phyloP scores from a whole-genome alignment of 2,888 invertebrate species.

The Campoletis raptor region DNA sequence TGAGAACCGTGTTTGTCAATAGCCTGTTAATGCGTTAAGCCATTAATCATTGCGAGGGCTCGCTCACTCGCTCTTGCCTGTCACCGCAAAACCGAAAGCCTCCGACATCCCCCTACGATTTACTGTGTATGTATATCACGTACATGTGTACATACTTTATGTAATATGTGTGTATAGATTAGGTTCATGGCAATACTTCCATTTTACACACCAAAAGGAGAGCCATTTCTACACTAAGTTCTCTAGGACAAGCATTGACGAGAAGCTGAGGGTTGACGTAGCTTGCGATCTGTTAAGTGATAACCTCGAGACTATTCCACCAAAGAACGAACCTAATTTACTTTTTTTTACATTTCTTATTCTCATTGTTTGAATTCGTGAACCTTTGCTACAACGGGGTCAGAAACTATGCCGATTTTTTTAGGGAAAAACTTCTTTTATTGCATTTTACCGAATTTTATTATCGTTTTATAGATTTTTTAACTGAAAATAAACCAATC shows the following conservation, averaged over 20 bases:
- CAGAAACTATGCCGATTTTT: too few relatives aligned
- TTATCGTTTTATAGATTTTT: too few relatives aligned
- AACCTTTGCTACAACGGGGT: too few relatives aligned
- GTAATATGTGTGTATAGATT: not conserved
- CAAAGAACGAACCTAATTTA: not conserved
- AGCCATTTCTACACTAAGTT: conserved; percentile 1
- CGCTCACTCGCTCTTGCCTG: conserved; percentile 75
- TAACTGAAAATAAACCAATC: not conserved
- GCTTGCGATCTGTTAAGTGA: not conserved
- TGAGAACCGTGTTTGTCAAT: conserved; percentile 85
- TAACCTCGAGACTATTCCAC: conserved; percentile 1
- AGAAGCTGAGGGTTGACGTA: conserved; percentile 11
- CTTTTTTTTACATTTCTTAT: not conserved
- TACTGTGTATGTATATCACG: not conserved
- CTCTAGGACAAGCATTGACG: conserved; percentile 37
- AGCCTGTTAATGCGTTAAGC: conserved; percentile 85
- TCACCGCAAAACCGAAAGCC: conserved; percentile 79
- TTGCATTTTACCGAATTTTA: too few relatives aligned
- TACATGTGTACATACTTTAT: not conserved
- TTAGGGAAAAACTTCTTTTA: too few relatives aligned
- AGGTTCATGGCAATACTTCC: not conserved
- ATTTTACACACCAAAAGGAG: conserved; percentile 23
- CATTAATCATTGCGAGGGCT: conserved; percentile 85
- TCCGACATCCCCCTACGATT: conserved; percentile 69
- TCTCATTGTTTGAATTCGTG: too few relatives aligned